phyloP scores from a whole-genome alignment of 1,140 invertebrate species.

The Chironomus striatipennis region DNA sequence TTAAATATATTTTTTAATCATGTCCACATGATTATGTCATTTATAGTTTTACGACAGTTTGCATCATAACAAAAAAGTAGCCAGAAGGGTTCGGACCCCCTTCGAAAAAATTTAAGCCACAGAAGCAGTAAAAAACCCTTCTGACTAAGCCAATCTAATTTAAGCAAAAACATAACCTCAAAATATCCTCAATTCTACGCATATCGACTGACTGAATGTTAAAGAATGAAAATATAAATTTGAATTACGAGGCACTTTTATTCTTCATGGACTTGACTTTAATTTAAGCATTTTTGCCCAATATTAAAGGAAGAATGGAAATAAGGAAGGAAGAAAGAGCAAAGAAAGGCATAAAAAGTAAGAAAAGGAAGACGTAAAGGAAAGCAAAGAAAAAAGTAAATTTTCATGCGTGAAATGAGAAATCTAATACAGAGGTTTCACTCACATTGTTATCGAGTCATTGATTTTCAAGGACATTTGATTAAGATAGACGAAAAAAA shows the following conservation, averaged over 20 bases:
- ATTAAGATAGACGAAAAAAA: neutral
- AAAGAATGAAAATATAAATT: neutral
- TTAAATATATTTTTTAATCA: too few relatives aligned
- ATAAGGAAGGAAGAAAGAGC: neutral
- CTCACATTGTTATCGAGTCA: constrained; percentile 1
- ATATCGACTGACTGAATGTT: too few relatives aligned
- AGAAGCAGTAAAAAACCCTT: too few relatives aligned
- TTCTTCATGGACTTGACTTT: neutral
- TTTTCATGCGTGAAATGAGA: constrained; percentile 7
- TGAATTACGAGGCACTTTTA: neutral
- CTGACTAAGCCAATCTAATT: too few relatives aligned
- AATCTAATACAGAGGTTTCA: constrained; percentile 1
- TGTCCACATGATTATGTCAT: too few relatives aligned
- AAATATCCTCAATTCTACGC: too few relatives aligned
- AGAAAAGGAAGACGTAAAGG: neutral
- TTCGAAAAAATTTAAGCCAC: too few relatives aligned
- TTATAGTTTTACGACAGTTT: too few relatives aligned
- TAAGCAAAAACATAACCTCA: too few relatives aligned
- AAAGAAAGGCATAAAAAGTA: neutral
- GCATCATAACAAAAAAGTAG: too few relatives aligned
- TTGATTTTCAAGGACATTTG: constrained; percentile 4
- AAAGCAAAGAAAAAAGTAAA: neutral
- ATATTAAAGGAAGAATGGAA: neutral
- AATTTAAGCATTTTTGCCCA: neutral
- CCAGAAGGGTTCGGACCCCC: too few relatives aligned